Conservation (phyloP, 1,140 invertebrate genomes). For the Augochlora pura region DNA sequence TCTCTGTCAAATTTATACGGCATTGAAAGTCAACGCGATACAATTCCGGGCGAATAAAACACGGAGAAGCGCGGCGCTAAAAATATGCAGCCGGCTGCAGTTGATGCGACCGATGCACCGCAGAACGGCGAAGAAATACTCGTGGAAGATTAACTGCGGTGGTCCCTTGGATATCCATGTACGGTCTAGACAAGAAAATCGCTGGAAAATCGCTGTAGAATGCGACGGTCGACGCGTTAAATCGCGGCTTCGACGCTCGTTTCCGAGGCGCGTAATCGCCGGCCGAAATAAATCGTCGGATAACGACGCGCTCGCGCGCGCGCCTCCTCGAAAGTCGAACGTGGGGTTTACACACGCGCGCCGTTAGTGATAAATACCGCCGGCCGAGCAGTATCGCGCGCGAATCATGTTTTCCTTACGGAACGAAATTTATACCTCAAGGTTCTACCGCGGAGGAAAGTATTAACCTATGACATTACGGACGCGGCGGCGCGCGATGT, state of each 20-base stretch:
- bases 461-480: constrained; percentile 31
- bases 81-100: not conserved
- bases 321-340: constrained; percentile 28
- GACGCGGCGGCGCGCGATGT: not conserved
- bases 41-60: too few species aligned
- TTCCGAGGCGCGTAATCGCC: too few species aligned
- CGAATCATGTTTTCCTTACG: constrained; percentile 3
- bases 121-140: not conserved
- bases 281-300: constrained; percentile 17
- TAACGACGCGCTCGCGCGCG: not conserved
- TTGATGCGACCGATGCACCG: not conserved
- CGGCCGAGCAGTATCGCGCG: not conserved
- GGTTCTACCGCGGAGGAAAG: constrained; percentile 32
- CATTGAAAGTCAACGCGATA: too few species aligned
- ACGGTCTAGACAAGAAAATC: not conserved
- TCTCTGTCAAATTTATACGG: too few species aligned
- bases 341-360: too few species aligned
- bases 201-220: not conserved
- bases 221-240: too few species aligned
- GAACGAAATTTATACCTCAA: constrained; percentile 38
- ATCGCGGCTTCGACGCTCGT: not conserved
- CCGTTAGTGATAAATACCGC: constrained; percentile 29
- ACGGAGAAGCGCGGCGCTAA: too few species aligned
- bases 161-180: too few species aligned
- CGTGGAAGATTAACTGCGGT: not conserved